phyloP scores from a whole-genome alignment of 2,113 vertebrate genomes.

The Percopsis transmontana region DNA sequence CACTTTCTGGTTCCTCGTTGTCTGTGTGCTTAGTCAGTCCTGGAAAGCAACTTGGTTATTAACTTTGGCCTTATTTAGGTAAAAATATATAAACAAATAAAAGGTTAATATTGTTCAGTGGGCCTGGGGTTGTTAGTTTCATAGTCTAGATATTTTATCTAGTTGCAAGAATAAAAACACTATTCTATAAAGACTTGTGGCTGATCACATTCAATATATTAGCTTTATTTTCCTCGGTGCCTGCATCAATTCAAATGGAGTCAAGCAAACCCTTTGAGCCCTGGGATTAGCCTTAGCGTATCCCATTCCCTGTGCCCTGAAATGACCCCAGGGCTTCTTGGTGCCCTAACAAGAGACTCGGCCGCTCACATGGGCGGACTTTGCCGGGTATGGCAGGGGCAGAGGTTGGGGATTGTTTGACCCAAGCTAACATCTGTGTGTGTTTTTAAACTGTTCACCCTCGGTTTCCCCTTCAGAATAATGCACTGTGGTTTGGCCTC shows the following conservation, averaged over 20 bases:
- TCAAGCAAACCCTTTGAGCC: conserved; percentile 8
- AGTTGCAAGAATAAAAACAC: no score
- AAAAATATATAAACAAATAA: no score
- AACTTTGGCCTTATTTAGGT: no score
- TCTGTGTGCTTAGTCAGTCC: neutral
- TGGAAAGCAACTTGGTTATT: no score
- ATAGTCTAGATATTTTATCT: no score
- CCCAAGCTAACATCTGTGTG: conserved; percentile 27
- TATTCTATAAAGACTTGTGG: no score
- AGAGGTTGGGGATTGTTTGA: neutral
- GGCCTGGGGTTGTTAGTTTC: no score
- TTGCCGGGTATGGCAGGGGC: neutral
- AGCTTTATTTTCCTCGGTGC: neutral
- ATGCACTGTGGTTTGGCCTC: conserved; percentile 33
- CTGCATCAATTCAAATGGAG: neutral
- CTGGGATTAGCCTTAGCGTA: conserved; percentile 14
- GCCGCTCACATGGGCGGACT: neutral
- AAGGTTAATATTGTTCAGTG: no score
- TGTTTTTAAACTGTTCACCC: conserved; percentile 31
- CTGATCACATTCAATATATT: neutral
- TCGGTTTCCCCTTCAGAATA: conserved; percentile 32
- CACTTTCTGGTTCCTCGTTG: conserved; percentile 30
- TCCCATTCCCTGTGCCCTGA: neutral
- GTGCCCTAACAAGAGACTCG: conserved; percentile 33
- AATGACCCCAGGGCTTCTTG: neutral